These are phyloP conservation scores for Portevinia maculata DNA, from an alignment of 2,888 invertebrate genomes.

Conservation along the genomic window DNA sequence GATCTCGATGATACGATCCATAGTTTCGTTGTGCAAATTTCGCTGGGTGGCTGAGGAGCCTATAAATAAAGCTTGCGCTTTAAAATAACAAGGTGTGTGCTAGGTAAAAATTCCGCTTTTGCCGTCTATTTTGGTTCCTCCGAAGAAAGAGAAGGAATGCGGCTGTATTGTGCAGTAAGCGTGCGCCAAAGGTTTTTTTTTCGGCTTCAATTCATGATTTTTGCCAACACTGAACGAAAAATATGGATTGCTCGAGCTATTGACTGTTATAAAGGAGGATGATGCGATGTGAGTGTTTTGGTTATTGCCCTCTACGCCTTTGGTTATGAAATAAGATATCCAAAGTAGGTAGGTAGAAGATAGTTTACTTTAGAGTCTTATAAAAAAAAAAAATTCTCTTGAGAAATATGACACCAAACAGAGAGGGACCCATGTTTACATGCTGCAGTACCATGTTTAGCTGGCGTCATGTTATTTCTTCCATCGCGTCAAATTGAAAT, in stretches of 20 bases:
- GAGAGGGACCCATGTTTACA: slow-evolving; percentile 20
- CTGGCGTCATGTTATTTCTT: slow-evolving; percentile 13
- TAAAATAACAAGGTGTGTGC: slow-evolving; percentile 69
- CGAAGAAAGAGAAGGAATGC: slow-evolving; percentile 58
- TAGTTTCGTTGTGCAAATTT: slow-evolving; percentile 49
- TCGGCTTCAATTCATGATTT: slow-evolving; percentile 50
- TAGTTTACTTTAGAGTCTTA: slow-evolving; percentile 10
- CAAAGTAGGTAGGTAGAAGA: slow-evolving; percentile 9
- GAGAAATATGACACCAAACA: slow-evolving; percentile 25
- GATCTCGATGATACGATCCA: slow-evolving; percentile 77
- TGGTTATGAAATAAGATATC: slow-evolving; percentile 21
- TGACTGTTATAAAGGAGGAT: slow-evolving; percentile 8
- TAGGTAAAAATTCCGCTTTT: slow-evolving; percentile 32
- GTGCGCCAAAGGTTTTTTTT: slow-evolving; percentile 43
- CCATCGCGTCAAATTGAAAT: not conserved
- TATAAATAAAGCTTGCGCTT: slow-evolving; percentile 68
- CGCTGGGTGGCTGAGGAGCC: slow-evolving; percentile 47
- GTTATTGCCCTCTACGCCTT: not conserved
- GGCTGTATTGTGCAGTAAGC: slow-evolving; percentile 60
- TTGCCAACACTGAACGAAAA: slow-evolving; percentile 26
- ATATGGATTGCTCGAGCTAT: slow-evolving; percentile 46
- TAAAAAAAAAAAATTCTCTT: slow-evolving; percentile 14
- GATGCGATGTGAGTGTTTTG: slow-evolving; percentile 4
- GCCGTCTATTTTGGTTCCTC: slow-evolving; percentile 50
- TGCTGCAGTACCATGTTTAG: not conserved